phyloP scores from a whole-genome alignment of 2,888 invertebrate species.

The Leptinotarsa tumamoca region DNA sequence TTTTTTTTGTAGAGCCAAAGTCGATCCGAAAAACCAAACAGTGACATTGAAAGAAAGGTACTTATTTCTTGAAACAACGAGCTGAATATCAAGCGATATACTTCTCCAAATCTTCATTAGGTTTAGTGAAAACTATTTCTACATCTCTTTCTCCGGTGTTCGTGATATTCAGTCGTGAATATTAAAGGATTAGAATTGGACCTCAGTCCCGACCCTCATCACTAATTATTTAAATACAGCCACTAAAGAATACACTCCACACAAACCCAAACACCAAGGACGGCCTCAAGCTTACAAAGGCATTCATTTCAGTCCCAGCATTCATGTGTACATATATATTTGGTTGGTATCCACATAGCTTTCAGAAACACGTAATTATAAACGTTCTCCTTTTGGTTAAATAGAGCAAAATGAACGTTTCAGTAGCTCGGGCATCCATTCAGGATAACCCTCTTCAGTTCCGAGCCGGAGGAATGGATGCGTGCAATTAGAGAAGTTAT shows the following conservation, averaged over 20 bases:
- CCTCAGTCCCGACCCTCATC: neutral
- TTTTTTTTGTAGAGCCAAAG: no score
- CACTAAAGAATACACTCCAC: slow-evolving; percentile 1
- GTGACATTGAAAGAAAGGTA: no score
- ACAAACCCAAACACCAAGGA: neutral
- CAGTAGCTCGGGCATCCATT: slow-evolving; percentile 20
- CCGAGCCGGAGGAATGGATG: slow-evolving; percentile 1
- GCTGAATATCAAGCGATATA: no score
- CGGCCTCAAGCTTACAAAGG: slow-evolving; percentile 21
- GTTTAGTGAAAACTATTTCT: no score
- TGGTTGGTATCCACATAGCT: slow-evolving; percentile 27
- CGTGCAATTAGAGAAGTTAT: slow-evolving; percentile 14
- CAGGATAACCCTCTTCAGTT: slow-evolving; percentile 16
- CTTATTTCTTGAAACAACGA: no score
- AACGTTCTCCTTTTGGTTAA: slow-evolving; percentile 10
- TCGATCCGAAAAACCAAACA: no score
- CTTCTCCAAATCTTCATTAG: no score
- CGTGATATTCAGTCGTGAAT: neutral
- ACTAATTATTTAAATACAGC: slow-evolving; percentile 1
- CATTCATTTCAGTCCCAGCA: slow-evolving; percentile 19
- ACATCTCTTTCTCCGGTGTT: neutral
- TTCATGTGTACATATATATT: slow-evolving; percentile 26
- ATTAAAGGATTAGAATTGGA: neutral
- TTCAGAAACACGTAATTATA: slow-evolving; percentile 26
- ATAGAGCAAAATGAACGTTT: slow-evolving; percentile 21